A percentile compares a stretch with the other conserved stretches of the same genome.
Evolutionary conservation across 2,113 vertebrate genomes (phyloP).

Genomic region (Dasypus novemcinctus): DNA sequence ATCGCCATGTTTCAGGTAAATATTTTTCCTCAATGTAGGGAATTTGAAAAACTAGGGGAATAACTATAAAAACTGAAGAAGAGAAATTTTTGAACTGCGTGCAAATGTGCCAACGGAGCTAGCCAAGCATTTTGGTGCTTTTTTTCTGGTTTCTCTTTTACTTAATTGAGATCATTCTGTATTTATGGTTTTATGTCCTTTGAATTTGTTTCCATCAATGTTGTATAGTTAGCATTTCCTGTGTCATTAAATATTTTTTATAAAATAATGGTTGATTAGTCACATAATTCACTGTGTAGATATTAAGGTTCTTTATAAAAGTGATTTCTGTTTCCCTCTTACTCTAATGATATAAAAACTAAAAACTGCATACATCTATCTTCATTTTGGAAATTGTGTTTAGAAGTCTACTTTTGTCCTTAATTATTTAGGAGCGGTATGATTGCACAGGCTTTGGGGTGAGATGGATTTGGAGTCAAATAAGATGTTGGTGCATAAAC

Average conservation of each 20-base stretch:
- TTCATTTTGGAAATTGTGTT: not conserved
- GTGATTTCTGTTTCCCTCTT: not conserved
- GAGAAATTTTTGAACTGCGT: not conserved
- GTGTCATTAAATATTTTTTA: not conserved
- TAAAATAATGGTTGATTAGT: not conserved
- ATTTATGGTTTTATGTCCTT: conserved; percentile 14
- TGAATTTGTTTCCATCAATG: not conserved
- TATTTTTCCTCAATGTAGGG: not conserved
- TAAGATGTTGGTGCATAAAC: not conserved
- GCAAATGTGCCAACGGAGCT: not conserved
- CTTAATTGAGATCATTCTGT: not conserved
- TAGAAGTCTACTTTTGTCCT: not conserved
- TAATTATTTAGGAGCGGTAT: not conserved
- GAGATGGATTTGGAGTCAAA: not conserved
- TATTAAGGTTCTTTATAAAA: not conserved
- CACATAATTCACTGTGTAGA: not conserved
- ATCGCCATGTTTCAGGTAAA: conserved; percentile 97
- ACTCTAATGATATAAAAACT: not conserved
- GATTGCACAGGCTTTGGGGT: too few relatives aligned
- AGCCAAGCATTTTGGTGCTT: not conserved
- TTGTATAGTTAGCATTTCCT: not conserved
- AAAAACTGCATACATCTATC: not conserved
- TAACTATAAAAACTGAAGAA: not conserved
- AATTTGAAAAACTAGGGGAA: not conserved
- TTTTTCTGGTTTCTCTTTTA: not conserved